Base-by-base conservation (phyloP, 23 tunicate genomes). In the Halocynthia roretzi region DNA sequence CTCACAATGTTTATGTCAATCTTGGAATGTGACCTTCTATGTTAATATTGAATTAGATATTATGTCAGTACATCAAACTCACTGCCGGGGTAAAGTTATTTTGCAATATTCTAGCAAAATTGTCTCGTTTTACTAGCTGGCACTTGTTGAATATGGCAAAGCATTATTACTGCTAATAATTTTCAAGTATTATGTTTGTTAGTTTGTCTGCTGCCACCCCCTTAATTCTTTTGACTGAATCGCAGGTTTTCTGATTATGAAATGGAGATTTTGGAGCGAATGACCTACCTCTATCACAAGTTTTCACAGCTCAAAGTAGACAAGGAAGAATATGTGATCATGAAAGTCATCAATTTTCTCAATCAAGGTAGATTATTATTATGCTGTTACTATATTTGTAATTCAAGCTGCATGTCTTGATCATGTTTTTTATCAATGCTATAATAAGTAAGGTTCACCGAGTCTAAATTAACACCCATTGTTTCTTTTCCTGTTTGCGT, bases 331-430 rank as follows among this genome's bases (percentile, higher is more conserved):
- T 93, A 77, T 70, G 92, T 89, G 19, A 86, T 93, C 51, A 93
- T 93, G 98, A 93, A 93, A 80, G 85, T 93, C 19, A 93, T 93
- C 85, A 93, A 93, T 71, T 93, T 82, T 70, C 63, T 93, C 9
- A 93, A 93, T 80, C 98, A 93, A 83, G 98, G 98, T 93, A 75
- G 61, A 56, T 2, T 49, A 15, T 8, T 12, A 19, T 17, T 19
- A n/a, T n/a, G n/a, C 44, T 14, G 14, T 68, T 68, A 60, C 17
- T 60, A n/a, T 4, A n/a, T 60, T n/a, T 60, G 18, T n/a, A 60
- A n/a, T 60, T 60, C 17, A n/a, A n/a, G 17, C 4, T 60, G 17
- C 18, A 17, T 60, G 17, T 60, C 18, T 60, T n/a, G 17, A 60
- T 60, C 2, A 4, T 60, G 17, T 60, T 60, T 17, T n/a, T 1